A percentile compares a stretch with the other conserved stretches of the same genome.
phyloP scores from a whole-genome alignment of 2,888 invertebrate species.

The Rhagonycha lutea region DNA sequence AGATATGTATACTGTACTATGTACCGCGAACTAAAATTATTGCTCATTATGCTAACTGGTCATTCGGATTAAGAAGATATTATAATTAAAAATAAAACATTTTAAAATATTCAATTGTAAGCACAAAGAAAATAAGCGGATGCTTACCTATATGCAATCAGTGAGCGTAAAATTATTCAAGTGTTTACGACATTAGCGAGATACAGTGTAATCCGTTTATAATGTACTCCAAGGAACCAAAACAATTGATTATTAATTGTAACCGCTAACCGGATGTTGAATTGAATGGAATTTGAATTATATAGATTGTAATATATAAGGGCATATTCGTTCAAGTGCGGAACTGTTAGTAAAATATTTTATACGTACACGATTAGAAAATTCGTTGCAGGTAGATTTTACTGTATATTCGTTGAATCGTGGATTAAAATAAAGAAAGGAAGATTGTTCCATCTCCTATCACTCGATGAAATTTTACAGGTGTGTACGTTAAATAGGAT shows the following conservation, averaged over 20 bases:
- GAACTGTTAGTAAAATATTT: not conserved
- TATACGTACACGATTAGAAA: not conserved
- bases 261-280: not conserved
- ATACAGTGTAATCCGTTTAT: not conserved
- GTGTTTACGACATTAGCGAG: not conserved
- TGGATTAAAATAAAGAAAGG: too few relatives aligned
- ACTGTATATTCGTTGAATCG: not conserved
- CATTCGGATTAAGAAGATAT: not conserved
- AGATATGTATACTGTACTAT: too few relatives aligned
- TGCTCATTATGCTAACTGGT: not conserved
- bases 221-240: not conserved
- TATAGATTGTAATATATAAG: not conserved
- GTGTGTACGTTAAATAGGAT: too few relatives aligned
- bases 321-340: not conserved
- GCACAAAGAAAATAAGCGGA: not conserved
- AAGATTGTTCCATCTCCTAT: too few relatives aligned
- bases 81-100: not conserved
- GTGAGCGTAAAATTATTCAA: slow-evolving; percentile 1
- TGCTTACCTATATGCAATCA: not conserved
- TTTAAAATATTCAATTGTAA: not conserved
- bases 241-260: not conserved
- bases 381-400: not conserved
- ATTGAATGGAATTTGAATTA: not conserved
- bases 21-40: not conserved
- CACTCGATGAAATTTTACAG: too few relatives aligned